A percentile compares a stretch with the other conserved stretches of the same genome.
These are phyloP conservation scores for Ophraella communa DNA, from an alignment of 2,888 invertebrate species.

Conservation along the genomic window DNA sequence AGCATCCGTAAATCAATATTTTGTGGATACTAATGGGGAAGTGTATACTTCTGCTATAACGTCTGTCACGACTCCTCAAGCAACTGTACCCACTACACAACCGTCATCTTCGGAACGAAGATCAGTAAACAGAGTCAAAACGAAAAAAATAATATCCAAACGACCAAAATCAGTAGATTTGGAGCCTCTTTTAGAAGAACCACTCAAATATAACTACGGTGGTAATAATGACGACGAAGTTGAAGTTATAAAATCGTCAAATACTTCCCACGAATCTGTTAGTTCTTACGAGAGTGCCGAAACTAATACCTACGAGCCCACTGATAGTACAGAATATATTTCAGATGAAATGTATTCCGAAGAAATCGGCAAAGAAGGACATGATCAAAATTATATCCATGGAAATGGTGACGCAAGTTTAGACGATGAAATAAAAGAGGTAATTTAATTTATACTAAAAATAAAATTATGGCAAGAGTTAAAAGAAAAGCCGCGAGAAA, in stretches of 20 bases:
- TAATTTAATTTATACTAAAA: too few relatives aligned
- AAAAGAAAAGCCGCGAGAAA: too few relatives aligned
- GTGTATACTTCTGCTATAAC: constrained; percentile 48
- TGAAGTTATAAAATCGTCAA: constrained; percentile 32
- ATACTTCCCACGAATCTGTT: constrained; percentile 8
- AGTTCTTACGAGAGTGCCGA: constrained; percentile 30
- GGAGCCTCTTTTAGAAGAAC: constrained; percentile 67
- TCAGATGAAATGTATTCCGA: constrained; percentile 38
- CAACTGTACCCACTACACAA: constrained; percentile 44
- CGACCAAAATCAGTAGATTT: constrained; percentile 58
- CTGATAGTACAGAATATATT: constrained; percentile 26
- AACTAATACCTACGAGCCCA: constrained; percentile 21
- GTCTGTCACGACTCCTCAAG: too few relatives aligned
- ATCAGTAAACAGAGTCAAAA: constrained; percentile 42
- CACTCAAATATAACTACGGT: constrained; percentile 58
- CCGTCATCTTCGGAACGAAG: constrained; percentile 46
- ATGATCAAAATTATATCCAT: constrained; percentile 39
- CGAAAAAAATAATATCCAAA: constrained; percentile 47
- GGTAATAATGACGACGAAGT: constrained; percentile 37
- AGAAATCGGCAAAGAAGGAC: constrained; percentile 49
- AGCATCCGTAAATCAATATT: constrained; percentile 52
- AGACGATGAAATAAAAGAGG: not conserved
- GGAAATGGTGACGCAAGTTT: constrained; percentile 31
- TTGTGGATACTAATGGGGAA: constrained; percentile 54
- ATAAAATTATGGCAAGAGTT: too few relatives aligned